These are phyloP conservation scores for Clunio marinus DNA, from an alignment of 2,888 invertebrate genomes.

Conservation along the genomic window DNA sequence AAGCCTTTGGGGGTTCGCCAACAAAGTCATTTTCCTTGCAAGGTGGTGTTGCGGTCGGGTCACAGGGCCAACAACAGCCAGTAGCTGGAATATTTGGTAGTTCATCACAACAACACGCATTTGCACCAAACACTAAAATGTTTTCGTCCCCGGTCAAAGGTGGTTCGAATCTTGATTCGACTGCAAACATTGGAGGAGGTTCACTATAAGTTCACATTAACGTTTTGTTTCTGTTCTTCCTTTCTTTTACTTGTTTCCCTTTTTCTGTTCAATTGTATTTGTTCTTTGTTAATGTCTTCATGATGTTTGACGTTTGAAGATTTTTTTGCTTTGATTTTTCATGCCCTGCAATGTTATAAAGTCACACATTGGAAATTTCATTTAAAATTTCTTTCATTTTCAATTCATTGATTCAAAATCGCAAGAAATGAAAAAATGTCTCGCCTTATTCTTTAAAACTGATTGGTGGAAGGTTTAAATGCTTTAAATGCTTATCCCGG, in stretches of 20 bases:
- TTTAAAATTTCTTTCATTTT: too few relatives aligned
- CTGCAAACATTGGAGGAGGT: slow-evolving; percentile 28
- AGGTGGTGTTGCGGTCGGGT: slow-evolving; percentile 40
- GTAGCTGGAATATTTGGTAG: slow-evolving; percentile 37
- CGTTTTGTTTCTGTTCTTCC: not conserved
- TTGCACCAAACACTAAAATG: slow-evolving; percentile 30
- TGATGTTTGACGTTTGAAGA: not conserved
- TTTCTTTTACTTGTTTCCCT: not conserved
- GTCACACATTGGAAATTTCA: slow-evolving; percentile 17
- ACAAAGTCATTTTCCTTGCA: slow-evolving; percentile 45
- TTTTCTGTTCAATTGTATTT: not conserved
- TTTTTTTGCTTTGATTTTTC: not conserved
- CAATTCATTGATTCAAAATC: too few relatives aligned
- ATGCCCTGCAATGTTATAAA: too few relatives aligned
- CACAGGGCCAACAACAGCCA: not conserved
- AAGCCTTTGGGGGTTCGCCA: slow-evolving; percentile 64
- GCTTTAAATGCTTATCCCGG: slow-evolving; percentile 27
- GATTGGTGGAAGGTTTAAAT: not conserved
- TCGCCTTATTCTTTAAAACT: not conserved
- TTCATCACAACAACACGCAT: slow-evolving; percentile 31
- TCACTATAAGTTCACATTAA: slow-evolving; percentile 8
- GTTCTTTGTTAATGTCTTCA: not conserved
- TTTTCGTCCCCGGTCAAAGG: slow-evolving; percentile 30
- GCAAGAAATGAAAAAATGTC: not conserved
- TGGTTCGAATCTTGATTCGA: not conserved